Percentiles rank a stretch among this genome's conserved stretches.
phyloP scores from a whole-genome alignment of 2,888 invertebrate species.

The Chrysopilus asiliformis region DNA sequence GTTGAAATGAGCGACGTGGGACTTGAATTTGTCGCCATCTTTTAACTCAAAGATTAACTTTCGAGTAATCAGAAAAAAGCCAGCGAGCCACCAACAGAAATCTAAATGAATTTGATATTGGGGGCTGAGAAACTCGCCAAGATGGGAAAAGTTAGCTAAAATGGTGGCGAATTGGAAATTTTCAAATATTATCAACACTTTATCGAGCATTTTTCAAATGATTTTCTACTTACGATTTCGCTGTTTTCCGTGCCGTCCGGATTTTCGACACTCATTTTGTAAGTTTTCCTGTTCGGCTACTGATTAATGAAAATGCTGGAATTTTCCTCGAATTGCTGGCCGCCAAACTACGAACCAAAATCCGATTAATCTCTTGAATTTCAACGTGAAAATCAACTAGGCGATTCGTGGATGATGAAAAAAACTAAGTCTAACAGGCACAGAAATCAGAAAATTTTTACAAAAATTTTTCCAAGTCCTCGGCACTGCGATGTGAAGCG shows the following conservation, averaged over 20 bases:
- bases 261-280: conserved; percentile 53
- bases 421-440: background rate
- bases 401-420: too few relatives aligned
- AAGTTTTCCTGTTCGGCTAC: too few relatives aligned
- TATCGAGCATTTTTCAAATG: background rate
- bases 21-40: too few relatives aligned
- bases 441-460: conserved; percentile 6
- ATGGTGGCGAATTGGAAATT: too few relatives aligned
- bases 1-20: too few relatives aligned
- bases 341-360: conserved; percentile 19
- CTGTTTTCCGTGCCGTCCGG: conserved; percentile 44
- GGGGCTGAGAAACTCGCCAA: too few relatives aligned
- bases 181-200: too few relatives aligned
- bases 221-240: conserved; percentile 44
- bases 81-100: background rate
- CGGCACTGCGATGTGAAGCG: conserved; percentile 11
- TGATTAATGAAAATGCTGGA: too few relatives aligned
- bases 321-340: too few relatives aligned
- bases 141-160: too few relatives aligned
- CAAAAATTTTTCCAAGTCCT: conserved; percentile 18
- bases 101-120: conserved; percentile 35
- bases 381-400: conserved; percentile 2
- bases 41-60: too few relatives aligned
- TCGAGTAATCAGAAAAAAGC: background rate
- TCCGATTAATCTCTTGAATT: background rate